phyloP scores from a whole-genome alignment of 2,888 invertebrate species.

The Malthinus flaveolus region DNA sequence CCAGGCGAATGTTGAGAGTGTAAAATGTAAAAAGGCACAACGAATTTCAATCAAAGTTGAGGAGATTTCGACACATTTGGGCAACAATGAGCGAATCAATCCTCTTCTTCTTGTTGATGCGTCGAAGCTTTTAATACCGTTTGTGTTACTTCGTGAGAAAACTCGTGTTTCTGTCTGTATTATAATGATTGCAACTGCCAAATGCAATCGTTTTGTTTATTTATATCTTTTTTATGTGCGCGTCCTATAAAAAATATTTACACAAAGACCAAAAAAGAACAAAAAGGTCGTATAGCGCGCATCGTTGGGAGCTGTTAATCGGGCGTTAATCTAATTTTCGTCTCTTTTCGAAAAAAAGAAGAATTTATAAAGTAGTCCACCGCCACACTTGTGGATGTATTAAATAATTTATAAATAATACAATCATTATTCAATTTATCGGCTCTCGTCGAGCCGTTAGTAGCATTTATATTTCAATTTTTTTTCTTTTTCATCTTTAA shows the following conservation, averaged over 20 bases:
- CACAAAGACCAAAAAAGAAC: too few relatives aligned
- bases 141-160: conserved; percentile 44
- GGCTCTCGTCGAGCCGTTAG: conserved; percentile 16
- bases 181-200: too few relatives aligned
- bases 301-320: too few relatives aligned
- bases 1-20: conserved; percentile 35
- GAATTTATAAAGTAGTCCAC: conserved; percentile 8
- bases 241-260: too few relatives aligned
- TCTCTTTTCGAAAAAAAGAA: too few relatives aligned
- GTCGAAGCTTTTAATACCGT: conserved; percentile 34
- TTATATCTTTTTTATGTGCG: too few relatives aligned
- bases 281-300: too few relatives aligned
- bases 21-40: conserved; percentile 14
- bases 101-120: conserved; percentile 27
- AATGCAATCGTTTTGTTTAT: too few relatives aligned
- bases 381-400: conserved; percentile 18
- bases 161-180: conserved; percentile 42
- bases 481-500: conserved; percentile 10
- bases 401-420: conserved; percentile 19
- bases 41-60: conserved; percentile 19
- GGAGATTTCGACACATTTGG: conserved; percentile 31
- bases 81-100: conserved; percentile 30
- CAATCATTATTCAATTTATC: conserved; percentile 26
- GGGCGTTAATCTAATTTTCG: too few relatives aligned
- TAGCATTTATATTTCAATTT: conserved; percentile 18